phyloP scores from a whole-genome alignment of 2,888 invertebrate genomes.

The Campoplex capitator region DNA sequence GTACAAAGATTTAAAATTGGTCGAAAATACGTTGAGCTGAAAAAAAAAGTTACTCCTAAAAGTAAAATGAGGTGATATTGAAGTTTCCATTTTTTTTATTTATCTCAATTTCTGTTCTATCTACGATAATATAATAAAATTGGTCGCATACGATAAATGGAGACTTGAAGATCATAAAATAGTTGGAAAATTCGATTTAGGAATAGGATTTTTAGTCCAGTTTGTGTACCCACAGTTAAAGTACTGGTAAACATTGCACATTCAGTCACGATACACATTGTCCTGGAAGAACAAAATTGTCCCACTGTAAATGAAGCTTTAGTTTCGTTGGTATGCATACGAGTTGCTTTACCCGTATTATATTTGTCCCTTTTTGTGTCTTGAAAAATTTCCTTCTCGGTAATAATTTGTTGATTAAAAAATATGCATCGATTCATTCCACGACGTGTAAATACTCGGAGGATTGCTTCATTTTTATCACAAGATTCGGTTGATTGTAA shows the following conservation, averaged over 20 bases:
- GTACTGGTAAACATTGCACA: constrained; percentile 26
- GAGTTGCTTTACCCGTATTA: constrained; percentile 26
- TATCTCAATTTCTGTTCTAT: neutral
- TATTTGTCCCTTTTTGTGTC: constrained; percentile 27
- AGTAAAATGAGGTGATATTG: neutral
- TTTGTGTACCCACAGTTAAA: neutral
- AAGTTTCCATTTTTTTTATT: neutral
- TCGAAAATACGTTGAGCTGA: neutral
- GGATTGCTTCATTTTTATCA: neutral
- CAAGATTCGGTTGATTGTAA: constrained; percentile 2
- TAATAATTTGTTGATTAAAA: neutral
- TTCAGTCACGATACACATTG: constrained; percentile 40
- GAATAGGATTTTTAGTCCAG: neutral
- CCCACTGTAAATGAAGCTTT: constrained; percentile 57
- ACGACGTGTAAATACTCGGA: neutral
- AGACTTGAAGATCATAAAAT: constrained; percentile 1
- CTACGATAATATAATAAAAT: neutral
- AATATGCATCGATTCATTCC: neutral
- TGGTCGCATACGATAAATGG: neutral
- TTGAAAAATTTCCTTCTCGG: neutral
- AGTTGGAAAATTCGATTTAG: neutral
- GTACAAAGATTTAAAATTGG: constrained; percentile 7
- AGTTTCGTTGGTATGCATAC: constrained; percentile 38
- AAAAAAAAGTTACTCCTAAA: neutral
- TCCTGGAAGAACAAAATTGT: constrained; percentile 13